phyloP scores from a whole-genome alignment of 2,888 invertebrate genomes.

The Tipula vernalis region DNA sequence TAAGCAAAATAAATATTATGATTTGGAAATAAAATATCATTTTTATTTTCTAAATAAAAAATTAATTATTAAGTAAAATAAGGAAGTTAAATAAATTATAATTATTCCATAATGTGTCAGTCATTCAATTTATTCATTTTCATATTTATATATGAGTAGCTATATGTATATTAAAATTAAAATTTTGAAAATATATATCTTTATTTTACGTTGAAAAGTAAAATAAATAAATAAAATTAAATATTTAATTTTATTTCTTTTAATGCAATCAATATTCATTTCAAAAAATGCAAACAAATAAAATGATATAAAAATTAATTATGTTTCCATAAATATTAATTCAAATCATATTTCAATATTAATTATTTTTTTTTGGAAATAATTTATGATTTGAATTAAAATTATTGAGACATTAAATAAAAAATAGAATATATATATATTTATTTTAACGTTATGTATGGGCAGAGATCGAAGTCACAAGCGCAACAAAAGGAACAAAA shows the following conservation, averaged over 20 bases:
- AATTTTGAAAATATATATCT: not conserved
- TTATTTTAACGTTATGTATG: not conserved
- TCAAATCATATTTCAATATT: not conserved
- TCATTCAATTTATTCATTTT: slow-evolving; percentile 9
- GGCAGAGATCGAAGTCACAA: slow-evolving; percentile 11
- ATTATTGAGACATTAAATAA: not conserved
- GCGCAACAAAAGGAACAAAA: slow-evolving; percentile 8
- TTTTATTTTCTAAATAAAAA: not conserved
- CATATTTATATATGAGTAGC: not conserved
- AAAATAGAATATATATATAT: not conserved
- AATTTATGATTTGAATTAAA: not conserved
- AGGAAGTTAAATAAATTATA: not conserved
- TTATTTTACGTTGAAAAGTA: not conserved
- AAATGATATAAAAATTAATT: not conserved
- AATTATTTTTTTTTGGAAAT: too few relatives aligned
- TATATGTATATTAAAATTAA: not conserved
- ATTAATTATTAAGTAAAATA: not conserved
- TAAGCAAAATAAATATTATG: not conserved
- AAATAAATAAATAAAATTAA: not conserved
- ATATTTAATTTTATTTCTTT: not conserved
- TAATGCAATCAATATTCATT: not conserved
- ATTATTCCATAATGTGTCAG: slow-evolving; percentile 7
- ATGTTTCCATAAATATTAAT: not conserved
- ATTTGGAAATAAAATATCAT: not conserved
- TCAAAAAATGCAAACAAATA: slow-evolving; percentile 4